Evolutionary conservation across 2,113 vertebrate genomes (phyloP).

Genomic region (Anolis carolinensis): DNA sequence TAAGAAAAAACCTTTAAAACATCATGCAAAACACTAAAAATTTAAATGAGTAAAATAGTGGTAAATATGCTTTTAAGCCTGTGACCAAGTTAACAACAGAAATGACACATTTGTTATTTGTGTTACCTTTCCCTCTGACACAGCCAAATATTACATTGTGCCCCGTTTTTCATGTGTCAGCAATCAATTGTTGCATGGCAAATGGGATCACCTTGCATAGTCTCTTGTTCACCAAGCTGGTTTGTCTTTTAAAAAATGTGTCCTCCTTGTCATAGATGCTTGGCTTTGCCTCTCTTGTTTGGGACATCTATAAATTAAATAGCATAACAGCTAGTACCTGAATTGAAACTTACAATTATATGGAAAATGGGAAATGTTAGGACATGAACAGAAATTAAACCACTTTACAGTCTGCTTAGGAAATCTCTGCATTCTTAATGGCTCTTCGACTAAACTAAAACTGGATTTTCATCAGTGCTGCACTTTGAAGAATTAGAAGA

Average conservation of each 20-base stretch:
- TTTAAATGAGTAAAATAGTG: not conserved
- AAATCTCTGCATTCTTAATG: slow-evolving; percentile 20
- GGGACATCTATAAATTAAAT: not conserved
- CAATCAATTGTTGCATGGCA: not conserved
- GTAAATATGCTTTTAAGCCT: not conserved
- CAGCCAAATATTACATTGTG: not conserved
- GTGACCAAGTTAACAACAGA: not conserved
- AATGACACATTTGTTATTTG: not conserved
- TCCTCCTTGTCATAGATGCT: not conserved
- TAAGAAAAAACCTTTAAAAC: not conserved
- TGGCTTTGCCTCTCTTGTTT: not conserved
- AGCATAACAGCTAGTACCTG: not conserved
- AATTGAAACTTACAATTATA: not conserved
- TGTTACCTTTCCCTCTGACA: not conserved
- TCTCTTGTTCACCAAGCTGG: not conserved
- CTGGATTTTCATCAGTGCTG: slow-evolving; percentile 17
- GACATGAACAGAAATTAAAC: too few species aligned
- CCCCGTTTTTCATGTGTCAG: not conserved
- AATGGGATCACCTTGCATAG: not conserved
- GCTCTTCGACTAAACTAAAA: not conserved
- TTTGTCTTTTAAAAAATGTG: not conserved
- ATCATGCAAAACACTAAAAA: not conserved
- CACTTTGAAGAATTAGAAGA: not conserved
- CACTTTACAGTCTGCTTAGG: not conserved
- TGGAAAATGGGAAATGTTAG: not conserved